Evolutionary conservation across 2,888 invertebrate genomes (phyloP).

Genomic region (Psylliodes chrysocephalus): DNA sequence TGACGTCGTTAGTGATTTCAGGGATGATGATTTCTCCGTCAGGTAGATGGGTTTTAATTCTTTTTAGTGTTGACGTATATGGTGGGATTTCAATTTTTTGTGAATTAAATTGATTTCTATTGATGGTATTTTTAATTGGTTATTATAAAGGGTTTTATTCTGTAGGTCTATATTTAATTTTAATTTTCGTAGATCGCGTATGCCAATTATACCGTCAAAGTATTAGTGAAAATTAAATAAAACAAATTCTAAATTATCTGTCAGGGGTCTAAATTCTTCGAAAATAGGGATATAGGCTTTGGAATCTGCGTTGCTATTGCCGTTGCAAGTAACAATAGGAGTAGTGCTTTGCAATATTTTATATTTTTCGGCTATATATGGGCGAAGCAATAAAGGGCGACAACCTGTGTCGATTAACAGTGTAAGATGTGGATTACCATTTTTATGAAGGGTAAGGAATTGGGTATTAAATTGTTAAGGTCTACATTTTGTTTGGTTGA

Average conservation of each 20-base stretch:
- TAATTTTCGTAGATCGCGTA: neutral
- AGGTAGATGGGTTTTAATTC: neutral
- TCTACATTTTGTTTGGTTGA: neutral
- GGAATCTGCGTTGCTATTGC: slow-evolving; percentile 1
- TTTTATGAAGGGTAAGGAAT: neutral
- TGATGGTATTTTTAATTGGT: neutral
- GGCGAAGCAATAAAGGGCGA: neutral
- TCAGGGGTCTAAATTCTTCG: neutral
- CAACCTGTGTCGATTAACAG: neutral
- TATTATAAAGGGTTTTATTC: neutral
- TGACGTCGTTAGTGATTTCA: neutral
- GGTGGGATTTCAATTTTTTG: neutral
- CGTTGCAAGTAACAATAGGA: slow-evolving; percentile 7
- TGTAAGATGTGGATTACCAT: neutral
- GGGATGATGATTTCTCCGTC: neutral
- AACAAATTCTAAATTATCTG: neutral
- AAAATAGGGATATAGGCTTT: slow-evolving; percentile 4
- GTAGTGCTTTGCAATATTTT: neutral
- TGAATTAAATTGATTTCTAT: neutral
- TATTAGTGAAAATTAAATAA: neutral
- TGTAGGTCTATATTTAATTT: neutral
- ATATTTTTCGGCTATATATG: slow-evolving; percentile 4
- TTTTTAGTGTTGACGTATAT: neutral
- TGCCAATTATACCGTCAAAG: neutral
- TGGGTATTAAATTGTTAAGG: neutral